Base-by-base conservation (phyloP, 2,113 vertebrate genomes). In the Illadopsis cleaveri region DNA sequence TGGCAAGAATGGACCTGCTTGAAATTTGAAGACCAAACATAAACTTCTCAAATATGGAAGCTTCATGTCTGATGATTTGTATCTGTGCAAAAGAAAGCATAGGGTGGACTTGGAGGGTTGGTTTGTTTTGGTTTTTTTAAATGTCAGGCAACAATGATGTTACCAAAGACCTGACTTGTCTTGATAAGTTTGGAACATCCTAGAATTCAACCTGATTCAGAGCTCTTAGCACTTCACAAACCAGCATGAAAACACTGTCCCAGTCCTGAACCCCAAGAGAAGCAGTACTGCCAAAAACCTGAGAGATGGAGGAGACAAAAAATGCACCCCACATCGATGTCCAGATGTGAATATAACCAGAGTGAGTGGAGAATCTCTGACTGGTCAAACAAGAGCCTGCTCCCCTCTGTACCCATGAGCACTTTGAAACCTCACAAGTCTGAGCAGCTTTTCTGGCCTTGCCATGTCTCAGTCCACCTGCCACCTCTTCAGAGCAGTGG, bases 271-370 rank as follows among this genome's bases (percentile, higher is more conserved):
- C 28, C 28, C 13, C 57, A 86, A 61, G 79, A 44, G 18, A 82
- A 72, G 24, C 25, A 48, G 11, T 64, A 30, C 30, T 15, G 5
- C 21, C 73, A 27, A 76, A 64, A 82, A 15, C 8, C 80, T 80
- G 23, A 20, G 61, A 71, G 38, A 16, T 68, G 57, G 47, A 65
- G 16, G 19, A 79, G 38, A 48, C 25, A 54, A 71, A 31, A 53
- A 69, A 57, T 19, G 45, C 14, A 10, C 2, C 68, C 8, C 13
- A 68, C 5, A 5, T 11, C 0, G 0, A 23, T 38, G 25, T 68
- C 28, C 20, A 62, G 37, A 10, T 9, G 18, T 44, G 47, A 45
- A 62, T 15, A 48, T 18, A 65, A 65, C 10, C 48, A 68, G 25
- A 58, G 18, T 65, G 10, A 37, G 28, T 42, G 37, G 15, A 38